Evolutionary conservation across 2,888 invertebrate species (phyloP), one percentile per base, ranked within the genome.

Genomic region (Phasia obesa): DNA sequence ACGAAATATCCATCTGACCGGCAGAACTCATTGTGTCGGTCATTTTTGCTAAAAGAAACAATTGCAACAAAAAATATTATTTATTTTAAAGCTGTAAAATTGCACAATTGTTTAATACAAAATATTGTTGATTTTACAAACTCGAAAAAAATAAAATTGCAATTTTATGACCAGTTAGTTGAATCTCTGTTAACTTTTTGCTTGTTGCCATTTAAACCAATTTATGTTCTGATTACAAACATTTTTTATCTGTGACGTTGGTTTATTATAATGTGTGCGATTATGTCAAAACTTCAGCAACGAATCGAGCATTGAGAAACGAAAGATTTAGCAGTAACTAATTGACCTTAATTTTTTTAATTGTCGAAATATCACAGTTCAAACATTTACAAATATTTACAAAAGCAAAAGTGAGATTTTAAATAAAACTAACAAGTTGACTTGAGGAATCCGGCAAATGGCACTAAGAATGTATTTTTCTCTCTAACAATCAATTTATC

Each of bases 1-100:
- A 84, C 49, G 89, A 86, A 86, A 90, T 86, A 84, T 90, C 90
- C 88, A 90, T 89, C 44, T 86, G 87, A 85, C 86, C 87, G 83
- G 88, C 87, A 77, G 88, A 85, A 79, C 88, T 89, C 71, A 90
- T 85, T 80, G 88, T 87, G 85, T 91, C 90, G 88, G 90, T 88
- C 90, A 90, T 90, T 86, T n/a, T 86, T 85, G 65, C 89, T 89
- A 74, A n/a, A 85, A 4, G 4, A 69, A 70, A 19, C 15, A 55
- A 15, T 9, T 7, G 42, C n/a, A 13, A 23, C 35, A 17, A 49
- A 23, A 70, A 59, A 49, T 42, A 0, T 7, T 71, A 62, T 64
- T 70, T 78, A 42, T 49, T 57, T 51, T 19, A 42, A 64, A 71
- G 7, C n/a, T 19, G n/a, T 5, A 4, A 51, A 51, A 25, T 38